Evolutionary conservation across 2,113 vertebrate species (phyloP), one percentile per base, ranked within the genome.

Genomic region (Corythornis madagascariensis): DNA sequence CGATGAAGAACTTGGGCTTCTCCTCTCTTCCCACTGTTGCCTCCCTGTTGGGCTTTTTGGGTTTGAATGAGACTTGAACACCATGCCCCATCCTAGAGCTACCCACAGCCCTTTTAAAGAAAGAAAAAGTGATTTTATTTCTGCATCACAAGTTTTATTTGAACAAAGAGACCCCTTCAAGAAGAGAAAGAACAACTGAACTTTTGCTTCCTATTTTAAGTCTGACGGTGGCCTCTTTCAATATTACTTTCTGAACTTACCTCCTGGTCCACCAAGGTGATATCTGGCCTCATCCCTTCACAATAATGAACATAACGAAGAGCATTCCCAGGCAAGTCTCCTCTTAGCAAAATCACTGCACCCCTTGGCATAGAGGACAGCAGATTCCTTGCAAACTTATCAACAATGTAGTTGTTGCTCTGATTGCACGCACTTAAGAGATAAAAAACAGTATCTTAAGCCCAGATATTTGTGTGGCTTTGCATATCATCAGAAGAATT

Each of bases 191-290:
- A 90, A 72, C 29, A 91, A 42, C 12, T 6, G 19, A 74, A 78
- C 18, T 81, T 77, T 6, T 42, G 16, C 40, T 19, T 64, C 17
- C 6, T 4, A 1, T 16, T 52, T 50, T 57, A 31, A 83, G 86
- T 17, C 60, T 88, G 38, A 13, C 28, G 8, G 15, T 35, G 77
- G 40, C 16, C 50, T 55, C 31, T 31, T 52, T 29, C 26, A n/a
- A 22, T 26, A 60, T 29, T 80, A 67, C 45, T 77, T 72, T 64
- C 71, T 69, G 80, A 14, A 94, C 95, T 57, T 96, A 99, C 99
- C 98, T 99, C 99, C 95, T 99, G 99, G 96, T 99, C 99, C 63
- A 99, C 98, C 28, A 99, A 97, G 29, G 97, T 98, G 67, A 99
- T 52, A 88, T 99, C 99, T 11, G 99, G 98, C 83, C 99, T 98